Evolutionary conservation across 1,140 invertebrate genomes (phyloP).

Genomic region (Teleogryllus occipitalis): DNA sequence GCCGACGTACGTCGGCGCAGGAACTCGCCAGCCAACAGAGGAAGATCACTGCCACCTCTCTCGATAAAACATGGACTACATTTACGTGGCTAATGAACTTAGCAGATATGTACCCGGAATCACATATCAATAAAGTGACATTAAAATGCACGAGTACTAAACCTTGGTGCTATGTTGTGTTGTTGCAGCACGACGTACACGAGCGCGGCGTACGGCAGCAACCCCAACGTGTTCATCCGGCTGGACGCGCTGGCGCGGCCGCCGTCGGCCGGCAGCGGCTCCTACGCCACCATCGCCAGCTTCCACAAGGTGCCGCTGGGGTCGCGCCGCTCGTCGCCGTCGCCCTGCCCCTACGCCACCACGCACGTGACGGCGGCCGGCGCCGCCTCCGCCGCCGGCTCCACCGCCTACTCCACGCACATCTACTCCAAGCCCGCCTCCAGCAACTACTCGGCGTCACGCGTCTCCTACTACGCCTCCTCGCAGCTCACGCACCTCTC

Average conservation of each 20-base stretch:
- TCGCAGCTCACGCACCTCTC: constrained; percentile 38
- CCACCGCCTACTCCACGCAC: constrained; percentile 32
- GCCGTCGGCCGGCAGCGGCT: constrained; percentile 58
- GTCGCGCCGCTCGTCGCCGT: constrained; percentile 45
- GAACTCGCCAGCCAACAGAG: too few relatives aligned
- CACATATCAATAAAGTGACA: too few relatives aligned
- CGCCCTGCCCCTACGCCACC: constrained; percentile 59
- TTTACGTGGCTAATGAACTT: too few relatives aligned
- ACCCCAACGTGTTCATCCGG: constrained; percentile 61
- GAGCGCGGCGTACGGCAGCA: constrained; percentile 56
- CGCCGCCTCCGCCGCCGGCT: constrained; percentile 24
- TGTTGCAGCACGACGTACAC: constrained; percentile 53
- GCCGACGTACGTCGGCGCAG: too few relatives aligned
- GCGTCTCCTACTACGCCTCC: constrained; percentile 52
- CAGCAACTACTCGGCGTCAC: constrained; percentile 36
- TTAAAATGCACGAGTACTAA: too few relatives aligned
- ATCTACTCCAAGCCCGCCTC: constrained; percentile 43
- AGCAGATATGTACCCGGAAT: too few relatives aligned
- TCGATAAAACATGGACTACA: too few relatives aligned
- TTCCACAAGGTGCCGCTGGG: constrained; percentile 53
- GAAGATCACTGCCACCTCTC: too few relatives aligned
- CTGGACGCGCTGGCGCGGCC: constrained; percentile 54
- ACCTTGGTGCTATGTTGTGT: too few relatives aligned
- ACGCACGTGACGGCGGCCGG: constrained; percentile 40
- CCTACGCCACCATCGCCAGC: constrained; percentile 71